Conservation (phyloP, 2,113 vertebrate genomes). For the Tapirus terrestris region DNA sequence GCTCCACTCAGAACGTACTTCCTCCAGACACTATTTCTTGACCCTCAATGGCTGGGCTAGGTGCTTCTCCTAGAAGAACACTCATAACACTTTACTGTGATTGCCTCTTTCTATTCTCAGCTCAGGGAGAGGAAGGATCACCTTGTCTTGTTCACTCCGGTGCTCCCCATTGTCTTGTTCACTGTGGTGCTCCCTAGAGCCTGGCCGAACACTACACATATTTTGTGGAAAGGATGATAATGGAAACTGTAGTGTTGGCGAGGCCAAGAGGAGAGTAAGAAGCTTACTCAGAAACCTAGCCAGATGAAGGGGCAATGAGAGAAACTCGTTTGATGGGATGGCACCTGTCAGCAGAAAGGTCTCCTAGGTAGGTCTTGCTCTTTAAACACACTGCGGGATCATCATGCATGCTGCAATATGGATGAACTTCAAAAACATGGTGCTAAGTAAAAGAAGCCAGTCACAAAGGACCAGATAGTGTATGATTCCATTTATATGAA, state of each 20-base stretch:
- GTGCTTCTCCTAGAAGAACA: background rate
- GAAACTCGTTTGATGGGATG: background rate
- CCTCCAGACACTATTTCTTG: background rate
- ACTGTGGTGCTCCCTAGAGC: background rate
- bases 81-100: background rate
- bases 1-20: background rate
- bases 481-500: background rate
- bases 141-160: background rate
- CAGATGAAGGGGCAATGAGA: background rate
- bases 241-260: background rate
- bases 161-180: background rate
- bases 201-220: background rate
- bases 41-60: background rate
- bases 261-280: background rate
- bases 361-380: background rate
- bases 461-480: background rate
- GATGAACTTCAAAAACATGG: background rate
- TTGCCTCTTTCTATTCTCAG: background rate
- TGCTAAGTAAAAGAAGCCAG: background rate
- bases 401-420: background rate
- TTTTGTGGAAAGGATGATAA: background rate
- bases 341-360: background rate
- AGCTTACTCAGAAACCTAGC: background rate
- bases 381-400: background rate
- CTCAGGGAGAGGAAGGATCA: background rate